These are phyloP conservation scores for Drosophila erecta DNA, from an alignment of 1,140 invertebrate genomes.

Conservation along the genomic window DNA sequence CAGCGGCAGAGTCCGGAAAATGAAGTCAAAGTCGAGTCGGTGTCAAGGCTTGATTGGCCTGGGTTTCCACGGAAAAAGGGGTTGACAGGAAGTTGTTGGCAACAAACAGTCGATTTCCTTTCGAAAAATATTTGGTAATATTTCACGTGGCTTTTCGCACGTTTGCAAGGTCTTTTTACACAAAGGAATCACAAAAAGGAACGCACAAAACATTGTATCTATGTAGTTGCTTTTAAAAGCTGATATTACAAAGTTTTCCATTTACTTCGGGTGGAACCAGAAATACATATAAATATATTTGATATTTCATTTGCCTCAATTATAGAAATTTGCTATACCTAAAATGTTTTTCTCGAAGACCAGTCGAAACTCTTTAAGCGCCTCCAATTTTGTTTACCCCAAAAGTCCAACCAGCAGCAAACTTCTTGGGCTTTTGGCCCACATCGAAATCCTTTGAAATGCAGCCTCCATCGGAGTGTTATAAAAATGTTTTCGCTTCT, in stretches of 20 bases:
- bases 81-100: conserved; percentile 52
- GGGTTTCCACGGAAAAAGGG: conserved; percentile 14
- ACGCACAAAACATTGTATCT: background rate
- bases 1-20: conserved; percentile 32
- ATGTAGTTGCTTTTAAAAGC: background rate
- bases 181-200: background rate
- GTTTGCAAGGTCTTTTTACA: background rate
- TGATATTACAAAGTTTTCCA: too few relatives aligned
- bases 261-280: too few relatives aligned
- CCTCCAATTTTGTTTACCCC: background rate
- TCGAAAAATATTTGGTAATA: conserved; percentile 17
- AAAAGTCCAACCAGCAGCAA: conserved; percentile 6
- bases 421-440: background rate
- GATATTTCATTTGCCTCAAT: too few relatives aligned
- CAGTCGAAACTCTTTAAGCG: background rate
- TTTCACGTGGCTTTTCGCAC: background rate
- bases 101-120: conserved; percentile 61
- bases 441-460: conserved; percentile 15
- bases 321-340: background rate
- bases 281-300: too few relatives aligned
- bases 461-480: conserved; percentile 23
- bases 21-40: conserved; percentile 68
- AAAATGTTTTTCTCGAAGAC: background rate
- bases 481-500: conserved; percentile 41
- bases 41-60: conserved; percentile 61